Evolutionary conservation across 2,888 invertebrate genomes (phyloP), one percentile per base, ranked within the genome.

Genomic region (Melinaea menophilus): DNA sequence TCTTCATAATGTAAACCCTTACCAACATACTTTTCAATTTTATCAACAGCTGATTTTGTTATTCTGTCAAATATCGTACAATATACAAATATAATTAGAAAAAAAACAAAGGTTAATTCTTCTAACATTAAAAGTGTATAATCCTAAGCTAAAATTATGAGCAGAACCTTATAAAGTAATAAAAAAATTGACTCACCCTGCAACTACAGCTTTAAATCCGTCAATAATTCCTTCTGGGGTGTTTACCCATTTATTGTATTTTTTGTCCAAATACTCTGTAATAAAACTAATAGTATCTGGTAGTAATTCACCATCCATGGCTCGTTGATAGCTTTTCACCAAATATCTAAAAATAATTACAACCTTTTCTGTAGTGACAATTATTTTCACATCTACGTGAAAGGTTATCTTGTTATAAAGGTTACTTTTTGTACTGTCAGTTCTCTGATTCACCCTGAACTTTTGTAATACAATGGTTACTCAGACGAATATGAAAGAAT

Each of bases 261-360:
- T 77, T 1, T 60, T 41, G 5, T 63, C 59, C 4, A n/a, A 57
- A 2, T 73, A 55, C 46, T 63, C 59, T 37, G 58, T 73, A 47
- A 72, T 61, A 78, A 80, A 97, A 5, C 92, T 88, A 0, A 96
- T 93, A 0, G 95, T 95, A 0, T 93, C 92, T 0, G 94, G 93
- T 73, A 95, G 79, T 3, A 86, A 77, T 51, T 92, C 90, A 0
- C 94, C 69, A 5, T 64, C 93, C 34, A 89, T 89, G 9, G 91
- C 94, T 76, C 93, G 93, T 67, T 93, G 93, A 92, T 94, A 96
- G 0, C 94, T 92, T 85, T 97, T 97, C 11, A 96, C 92, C 41
- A 97, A 87, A 79, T 94, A 97, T 72, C 94, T 93, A 5, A 67
- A 74, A 22, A 55, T 5, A 22, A 4, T 35, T 34, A 34, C 2